A percentile compares a stretch with the other conserved stretches of the same genome.
Conservation (phyloP, 2,888 invertebrate genomes). For the Lottia gigantea region DNA sequence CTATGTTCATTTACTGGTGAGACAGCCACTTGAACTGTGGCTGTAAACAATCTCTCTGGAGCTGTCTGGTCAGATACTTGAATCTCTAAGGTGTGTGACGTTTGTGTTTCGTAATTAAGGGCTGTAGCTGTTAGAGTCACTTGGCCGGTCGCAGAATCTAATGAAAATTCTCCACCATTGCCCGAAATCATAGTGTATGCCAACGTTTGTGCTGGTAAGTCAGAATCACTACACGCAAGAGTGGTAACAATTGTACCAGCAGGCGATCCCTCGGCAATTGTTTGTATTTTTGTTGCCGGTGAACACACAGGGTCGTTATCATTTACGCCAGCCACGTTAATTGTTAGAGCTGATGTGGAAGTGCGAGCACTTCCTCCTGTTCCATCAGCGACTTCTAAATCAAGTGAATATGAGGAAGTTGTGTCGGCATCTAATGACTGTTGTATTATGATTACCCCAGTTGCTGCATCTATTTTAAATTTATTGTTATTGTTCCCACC, state of each 20-base stretch:
- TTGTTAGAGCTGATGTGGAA: constrained; percentile 32
- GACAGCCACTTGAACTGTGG: constrained; percentile 29
- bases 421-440: constrained; percentile 41
- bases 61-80: constrained; percentile 41
- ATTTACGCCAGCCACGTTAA: constrained; percentile 39
- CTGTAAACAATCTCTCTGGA: constrained; percentile 26
- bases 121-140: constrained; percentile 27
- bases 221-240: constrained; percentile 24
- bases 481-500: constrained; percentile 39
- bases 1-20: constrained; percentile 34
- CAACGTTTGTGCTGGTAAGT: constrained; percentile 25
- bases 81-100: constrained; percentile 35
- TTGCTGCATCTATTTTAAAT: constrained; percentile 42
- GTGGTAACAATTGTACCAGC: constrained; percentile 22
- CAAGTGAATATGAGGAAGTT: constrained; percentile 35
- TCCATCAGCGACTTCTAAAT: constrained; percentile 42
- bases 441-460: constrained; percentile 40
- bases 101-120: constrained; percentile 49
- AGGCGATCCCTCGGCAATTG: constrained; percentile 28
- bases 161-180: constrained; percentile 34
- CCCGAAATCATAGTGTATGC: constrained; percentile 27
- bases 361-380: constrained; percentile 30
- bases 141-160: constrained; percentile 35
- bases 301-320: constrained; percentile 44
- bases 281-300: constrained; percentile 22